Evolutionary conservation across 1,140 invertebrate genomes (phyloP), one percentile per base, ranked within the genome.

Genomic region (Stegodyphus mimosarum): DNA sequence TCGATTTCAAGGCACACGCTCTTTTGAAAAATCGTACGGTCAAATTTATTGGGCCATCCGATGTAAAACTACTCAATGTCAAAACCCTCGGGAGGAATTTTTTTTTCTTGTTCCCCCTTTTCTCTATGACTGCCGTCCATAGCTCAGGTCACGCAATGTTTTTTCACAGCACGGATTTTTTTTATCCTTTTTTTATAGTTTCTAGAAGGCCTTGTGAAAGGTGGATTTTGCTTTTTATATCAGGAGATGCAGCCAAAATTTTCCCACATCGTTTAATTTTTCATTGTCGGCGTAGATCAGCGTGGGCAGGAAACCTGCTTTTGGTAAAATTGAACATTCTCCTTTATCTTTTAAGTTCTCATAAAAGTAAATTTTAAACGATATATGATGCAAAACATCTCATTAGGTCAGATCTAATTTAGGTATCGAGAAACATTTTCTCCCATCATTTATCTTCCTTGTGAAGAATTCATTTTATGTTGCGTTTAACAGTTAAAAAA

Each of bases 1-100:
- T 84, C 81, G 81, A 84, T 84, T 80, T 33, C 60, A 81, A 69
- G 18, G 50, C 33, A 33, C 33, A 33, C 33, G 33, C 60, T 66
- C 55, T 55, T 84, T 76, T 84, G 60, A 84, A 51, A 74, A 66
- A 83, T 74, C 50, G 72, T 69, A 55, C 72, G 73, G 81, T 75
- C 73, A 84, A 55, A 84, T 84, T 84, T 84, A 84, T 84, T 69
- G 81, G 73, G 48, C 81, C 81, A 48, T 84, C 49, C 70, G 51
- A 33, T n/a, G 9, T 49, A 75, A 84, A 74, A 84, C 64, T 76
- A 72, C 81, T 51, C 64, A 50, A 69, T 84, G 73, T 76, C 73
- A 75, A 66, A 70, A 53, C 51, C 69, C 52, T 51, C 7, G 33
- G 33, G 33, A 33, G 33, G 3, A 33, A 33, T 1, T 33, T 33